Base-by-base conservation (phyloP, 1,140 invertebrate species). In the Babylonia areolata region DNA sequence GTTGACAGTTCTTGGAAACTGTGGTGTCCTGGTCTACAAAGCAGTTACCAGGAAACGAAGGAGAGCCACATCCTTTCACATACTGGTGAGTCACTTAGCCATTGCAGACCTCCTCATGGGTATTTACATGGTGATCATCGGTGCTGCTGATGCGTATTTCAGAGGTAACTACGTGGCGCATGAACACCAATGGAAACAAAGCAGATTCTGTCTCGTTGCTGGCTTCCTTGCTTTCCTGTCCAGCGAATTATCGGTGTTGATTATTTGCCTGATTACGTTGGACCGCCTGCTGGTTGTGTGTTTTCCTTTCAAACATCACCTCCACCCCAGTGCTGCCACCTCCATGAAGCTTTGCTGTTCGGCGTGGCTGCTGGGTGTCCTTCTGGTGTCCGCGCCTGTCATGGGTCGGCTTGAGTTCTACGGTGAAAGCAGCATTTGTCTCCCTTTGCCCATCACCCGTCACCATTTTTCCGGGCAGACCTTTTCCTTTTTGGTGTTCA, bases 401-500 rank as follows among this genome's bases (percentile, higher is more conserved):
- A 15, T 83, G 42, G 37, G 6, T n/a, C n/a, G 42, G 0, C 23
- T 79, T 82, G n/a, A 85, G 33, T 39, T 92, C 85, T 91, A 90
- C 64, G 84, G 87, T 1, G 77, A 87, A n/a, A 88, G 88, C 20
- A 86, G 84, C 28, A 46, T 90, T 2, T 89, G 90, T 39, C 69
- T 91, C 11, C 85, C 89, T 20, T 64, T 91, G 9, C 90, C 88
- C 20, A 85, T 90, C 15, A 83, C 87, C 15, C 35, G 79, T 0
- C 31, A 87, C 1, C 58, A 86, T 1, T 58, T 69, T 20, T 54
- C 83, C 0, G 87, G 88, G 20, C 87, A 87, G 81, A 81, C 87
- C 81, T 91, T 89, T 81, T 71, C 86, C 58, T 84, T 81, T 46
- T 42, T 64, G 12, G 46, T 91, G 20, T 91, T 91, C 54, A 85